phyloP scores from a whole-genome alignment of 2,888 invertebrate genomes.

The Agrochola macilenta region DNA sequence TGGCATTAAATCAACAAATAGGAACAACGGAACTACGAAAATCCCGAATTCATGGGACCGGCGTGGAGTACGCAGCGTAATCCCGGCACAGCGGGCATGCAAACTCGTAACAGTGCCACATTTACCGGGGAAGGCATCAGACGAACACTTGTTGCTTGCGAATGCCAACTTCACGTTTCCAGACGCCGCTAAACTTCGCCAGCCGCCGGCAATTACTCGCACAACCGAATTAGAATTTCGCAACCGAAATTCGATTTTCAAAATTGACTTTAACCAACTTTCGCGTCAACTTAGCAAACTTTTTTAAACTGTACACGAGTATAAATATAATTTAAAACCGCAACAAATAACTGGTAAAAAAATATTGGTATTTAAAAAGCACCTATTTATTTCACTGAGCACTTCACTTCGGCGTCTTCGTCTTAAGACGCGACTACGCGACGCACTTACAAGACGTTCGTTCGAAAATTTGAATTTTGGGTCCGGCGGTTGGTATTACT shows the following conservation, averaged over 20 bases:
- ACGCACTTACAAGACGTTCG: constrained; percentile 78
- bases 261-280: constrained; percentile 66
- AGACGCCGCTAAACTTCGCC: constrained; percentile 78
- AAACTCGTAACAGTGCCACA: constrained; percentile 87
- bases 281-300: constrained; percentile 57
- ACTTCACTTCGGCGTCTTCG: constrained; percentile 82
- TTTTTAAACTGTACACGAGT: constrained; percentile 61
- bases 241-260: constrained; percentile 68
- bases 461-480: constrained; percentile 65
- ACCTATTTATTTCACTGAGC: constrained; percentile 81
- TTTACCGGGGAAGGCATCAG: constrained; percentile 89
- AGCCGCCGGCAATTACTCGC: constrained; percentile 77
- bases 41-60: constrained; percentile 79
- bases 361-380: constrained; percentile 74
- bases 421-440: constrained; percentile 76
- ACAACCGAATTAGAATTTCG: constrained; percentile 72
- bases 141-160: constrained; percentile 87
- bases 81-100: constrained; percentile 87
- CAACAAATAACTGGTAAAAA: constrained; percentile 71
- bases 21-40: constrained; percentile 71
- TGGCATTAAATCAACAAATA: constrained; percentile 77
- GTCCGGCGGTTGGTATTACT: constrained; percentile 61
- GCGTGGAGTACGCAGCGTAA: constrained; percentile 80
- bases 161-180: constrained; percentile 80
- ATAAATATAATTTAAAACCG: constrained; percentile 59